Percentiles rank a stretch among this genome's conserved stretches.
Conservation (phyloP, 2,888 invertebrate species). For the Maniola hyperantus region DNA sequence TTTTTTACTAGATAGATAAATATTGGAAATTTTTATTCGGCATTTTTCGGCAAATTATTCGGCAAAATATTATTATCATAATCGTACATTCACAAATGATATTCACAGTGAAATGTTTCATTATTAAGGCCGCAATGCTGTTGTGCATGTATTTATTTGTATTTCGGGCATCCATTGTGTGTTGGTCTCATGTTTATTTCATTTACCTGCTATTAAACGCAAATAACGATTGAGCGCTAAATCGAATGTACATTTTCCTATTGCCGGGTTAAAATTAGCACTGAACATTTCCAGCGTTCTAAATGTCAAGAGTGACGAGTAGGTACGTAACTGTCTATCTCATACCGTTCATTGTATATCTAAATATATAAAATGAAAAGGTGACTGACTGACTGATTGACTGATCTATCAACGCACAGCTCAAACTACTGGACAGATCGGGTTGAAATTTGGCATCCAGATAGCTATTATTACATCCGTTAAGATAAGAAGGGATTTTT, state of each 20-base stretch:
- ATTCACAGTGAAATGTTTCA: slow-evolving; percentile 1
- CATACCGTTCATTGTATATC: not conserved
- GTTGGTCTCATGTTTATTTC: slow-evolving; percentile 12
- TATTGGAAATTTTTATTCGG: no score
- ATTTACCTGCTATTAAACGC: slow-evolving; percentile 8
- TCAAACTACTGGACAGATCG: no score
- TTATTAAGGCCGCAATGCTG: not conserved
- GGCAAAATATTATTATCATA: not conserved
- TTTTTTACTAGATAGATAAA: no score
- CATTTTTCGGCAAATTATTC: no score
- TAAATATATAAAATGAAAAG: no score
- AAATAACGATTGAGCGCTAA: slow-evolving; percentile 2
- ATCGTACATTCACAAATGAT: not conserved
- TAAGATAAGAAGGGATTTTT: no score
- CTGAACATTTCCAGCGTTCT: slow-evolving; percentile 31
- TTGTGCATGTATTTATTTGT: not conserved
- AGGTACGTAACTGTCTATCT: not conserved
- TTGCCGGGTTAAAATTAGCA: slow-evolving; percentile 29
- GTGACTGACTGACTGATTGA: no score
- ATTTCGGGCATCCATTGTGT: not conserved
- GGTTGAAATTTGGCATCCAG: no score
- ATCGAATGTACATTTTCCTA: slow-evolving; percentile 17
- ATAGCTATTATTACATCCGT: no score
- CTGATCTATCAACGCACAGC: no score
- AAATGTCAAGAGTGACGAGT: slow-evolving; percentile 33